Evolutionary conservation across 2,888 invertebrate species (phyloP).

Genomic region (Drosophila robusta): DNA sequence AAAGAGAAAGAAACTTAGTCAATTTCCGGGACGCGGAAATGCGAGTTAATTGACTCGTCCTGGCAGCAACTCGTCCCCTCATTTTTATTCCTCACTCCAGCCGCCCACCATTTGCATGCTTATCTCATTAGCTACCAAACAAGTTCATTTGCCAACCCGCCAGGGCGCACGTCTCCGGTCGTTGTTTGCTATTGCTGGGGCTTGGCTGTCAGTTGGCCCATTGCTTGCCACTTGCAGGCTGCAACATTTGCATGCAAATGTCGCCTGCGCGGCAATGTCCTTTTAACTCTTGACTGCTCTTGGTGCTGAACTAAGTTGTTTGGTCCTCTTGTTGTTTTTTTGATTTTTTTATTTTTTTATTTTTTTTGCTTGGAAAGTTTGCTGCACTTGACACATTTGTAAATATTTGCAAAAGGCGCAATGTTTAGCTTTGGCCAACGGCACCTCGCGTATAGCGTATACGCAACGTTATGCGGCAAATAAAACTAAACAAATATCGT

Average conservation of each 20-base stretch:
- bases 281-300: constrained; percentile 50
- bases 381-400: constrained; percentile 58
- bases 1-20: constrained; percentile 9
- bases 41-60: constrained; percentile 63
- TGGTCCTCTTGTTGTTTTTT: constrained; percentile 7
- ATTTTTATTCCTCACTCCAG: constrained; percentile 6
- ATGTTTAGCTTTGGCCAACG: constrained; percentile 26
- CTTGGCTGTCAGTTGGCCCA: constrained; percentile 25
- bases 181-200: constrained; percentile 37
- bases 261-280: constrained; percentile 38
- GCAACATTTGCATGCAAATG: constrained; percentile 70
- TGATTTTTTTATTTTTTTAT: background rate
- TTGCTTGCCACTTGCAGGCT: constrained; percentile 56
- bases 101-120: constrained; percentile 61
- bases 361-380: constrained; percentile 27
- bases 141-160: constrained; percentile 68
- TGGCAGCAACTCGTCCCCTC: constrained; percentile 3
- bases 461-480: constrained; percentile 29
- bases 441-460: constrained; percentile 41
- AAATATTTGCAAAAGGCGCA: constrained; percentile 47
- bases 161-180: constrained; percentile 49
- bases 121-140: constrained; percentile 76
- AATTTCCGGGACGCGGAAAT: constrained; percentile 50
- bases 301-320: constrained; percentile 24
- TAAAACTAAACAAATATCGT: constrained; percentile 30